Conservation (phyloP, 1,140 invertebrate genomes). For the Aphelenchoides avenae region DNA sequence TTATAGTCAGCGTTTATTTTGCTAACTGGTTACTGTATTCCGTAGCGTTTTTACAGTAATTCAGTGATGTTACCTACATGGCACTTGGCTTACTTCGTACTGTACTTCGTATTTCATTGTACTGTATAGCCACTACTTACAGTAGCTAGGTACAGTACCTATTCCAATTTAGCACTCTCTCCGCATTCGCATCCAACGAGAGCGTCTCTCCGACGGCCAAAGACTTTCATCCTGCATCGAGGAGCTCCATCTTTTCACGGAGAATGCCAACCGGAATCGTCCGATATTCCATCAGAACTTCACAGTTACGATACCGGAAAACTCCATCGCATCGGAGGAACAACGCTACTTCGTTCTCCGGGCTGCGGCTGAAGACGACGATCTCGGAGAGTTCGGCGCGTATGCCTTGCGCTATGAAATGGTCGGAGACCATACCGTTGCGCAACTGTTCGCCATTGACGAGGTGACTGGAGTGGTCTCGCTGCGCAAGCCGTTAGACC, state of each 20-base stretch:
- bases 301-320: constrained; percentile 23
- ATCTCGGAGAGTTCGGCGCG: constrained; percentile 33
- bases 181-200: constrained; percentile 2
- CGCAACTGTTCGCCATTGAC: constrained; percentile 26
- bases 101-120: no score
- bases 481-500: constrained; percentile 67
- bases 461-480: constrained; percentile 26
- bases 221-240: constrained; percentile 6
- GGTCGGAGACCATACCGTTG: constrained; percentile 17
- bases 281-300: constrained; percentile 25
- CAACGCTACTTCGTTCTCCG: constrained; percentile 24
- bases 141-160: background rate
- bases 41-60: background rate
- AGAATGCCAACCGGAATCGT: constrained; percentile 24
- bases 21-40: background rate
- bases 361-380: constrained; percentile 28
- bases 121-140: no score
- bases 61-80: no score
- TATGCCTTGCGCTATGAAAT: no score
- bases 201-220: background rate
- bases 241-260: constrained; percentile 9
- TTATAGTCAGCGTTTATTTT: background rate
- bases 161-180: constrained; percentile 9
- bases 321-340: constrained; percentile 10
- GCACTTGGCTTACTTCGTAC: no score